These are phyloP conservation scores for Pterocles orientalis DNA, from an alignment of 2,113 vertebrate species.

Conservation along the genomic window DNA sequence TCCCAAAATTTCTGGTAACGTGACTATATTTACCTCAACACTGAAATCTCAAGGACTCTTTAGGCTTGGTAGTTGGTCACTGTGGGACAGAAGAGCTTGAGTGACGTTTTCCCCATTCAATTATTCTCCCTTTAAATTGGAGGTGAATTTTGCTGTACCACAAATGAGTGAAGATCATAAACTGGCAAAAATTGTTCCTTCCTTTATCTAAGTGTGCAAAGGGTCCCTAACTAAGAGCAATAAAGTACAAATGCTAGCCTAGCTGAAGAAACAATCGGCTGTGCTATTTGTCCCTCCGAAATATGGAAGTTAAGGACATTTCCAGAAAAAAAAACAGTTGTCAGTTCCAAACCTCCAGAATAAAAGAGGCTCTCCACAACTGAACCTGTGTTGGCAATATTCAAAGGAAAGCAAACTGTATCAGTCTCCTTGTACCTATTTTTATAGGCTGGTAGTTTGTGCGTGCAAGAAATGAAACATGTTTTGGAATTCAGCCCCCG, in stretches of 20 bases:
- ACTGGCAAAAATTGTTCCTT: not conserved
- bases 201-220: not conserved
- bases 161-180: not conserved
- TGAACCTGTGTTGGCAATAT: not conserved
- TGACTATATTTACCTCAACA: not conserved
- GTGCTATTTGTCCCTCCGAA: not conserved
- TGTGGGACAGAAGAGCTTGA: not conserved
- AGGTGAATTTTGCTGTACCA: too few relatives aligned
- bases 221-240: not conserved
- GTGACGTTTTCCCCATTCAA: not conserved
- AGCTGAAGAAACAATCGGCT: not conserved
- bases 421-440: not conserved
- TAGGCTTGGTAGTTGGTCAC: not conserved
- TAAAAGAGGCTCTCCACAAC: not conserved
- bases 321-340: not conserved
- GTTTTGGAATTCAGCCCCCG: not conserved
- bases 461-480: not conserved
- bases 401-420: not conserved
- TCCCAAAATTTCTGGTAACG: not conserved
- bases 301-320: not conserved
- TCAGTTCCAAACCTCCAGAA: too few relatives aligned
- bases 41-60: not conserved
- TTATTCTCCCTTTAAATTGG: not conserved
- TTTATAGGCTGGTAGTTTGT: not conserved
- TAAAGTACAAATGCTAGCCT: not conserved